Evolutionary conservation across 2,113 vertebrate genomes (phyloP).

Genomic region (Mobula hypostoma): DNA sequence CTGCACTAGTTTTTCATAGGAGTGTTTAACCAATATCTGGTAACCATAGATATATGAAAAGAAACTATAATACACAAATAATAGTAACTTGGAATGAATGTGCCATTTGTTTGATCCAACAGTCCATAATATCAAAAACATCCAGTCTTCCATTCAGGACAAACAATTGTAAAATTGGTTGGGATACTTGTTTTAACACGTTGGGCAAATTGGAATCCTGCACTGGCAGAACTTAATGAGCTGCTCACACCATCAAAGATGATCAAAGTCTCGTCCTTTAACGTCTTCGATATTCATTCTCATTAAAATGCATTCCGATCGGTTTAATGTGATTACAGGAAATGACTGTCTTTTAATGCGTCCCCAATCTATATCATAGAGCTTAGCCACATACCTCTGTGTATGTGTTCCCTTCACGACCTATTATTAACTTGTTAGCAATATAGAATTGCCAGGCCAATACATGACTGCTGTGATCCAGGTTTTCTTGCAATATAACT

Average conservation of each 20-base stretch:
- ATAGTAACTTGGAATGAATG: background rate
- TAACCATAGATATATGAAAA: background rate
- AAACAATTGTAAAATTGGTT: background rate
- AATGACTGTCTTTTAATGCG: conserved; percentile 50
- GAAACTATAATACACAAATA: background rate
- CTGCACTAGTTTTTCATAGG: background rate
- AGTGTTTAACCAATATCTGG: conserved; percentile 16
- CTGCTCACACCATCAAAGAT: conserved; percentile 46
- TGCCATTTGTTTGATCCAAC: background rate
- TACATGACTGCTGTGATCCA: background rate
- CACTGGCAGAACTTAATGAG: conserved; percentile 25
- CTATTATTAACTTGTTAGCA: background rate
- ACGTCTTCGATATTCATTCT: conserved; percentile 54
- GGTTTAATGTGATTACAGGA: conserved; percentile 59
- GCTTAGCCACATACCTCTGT: background rate
- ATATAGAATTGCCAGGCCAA: background rate
- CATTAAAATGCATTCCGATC: conserved; percentile 55
- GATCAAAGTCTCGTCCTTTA: conserved; percentile 48
- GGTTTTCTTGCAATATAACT: background rate
- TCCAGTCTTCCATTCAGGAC: background rate
- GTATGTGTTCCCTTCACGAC: background rate
- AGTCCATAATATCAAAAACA: background rate
- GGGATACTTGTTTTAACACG: background rate
- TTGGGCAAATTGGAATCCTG: background rate
- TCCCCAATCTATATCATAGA: background rate